phyloP scores from a whole-genome alignment of 1,140 invertebrate species.

The Nasonia vitripennis region DNA sequence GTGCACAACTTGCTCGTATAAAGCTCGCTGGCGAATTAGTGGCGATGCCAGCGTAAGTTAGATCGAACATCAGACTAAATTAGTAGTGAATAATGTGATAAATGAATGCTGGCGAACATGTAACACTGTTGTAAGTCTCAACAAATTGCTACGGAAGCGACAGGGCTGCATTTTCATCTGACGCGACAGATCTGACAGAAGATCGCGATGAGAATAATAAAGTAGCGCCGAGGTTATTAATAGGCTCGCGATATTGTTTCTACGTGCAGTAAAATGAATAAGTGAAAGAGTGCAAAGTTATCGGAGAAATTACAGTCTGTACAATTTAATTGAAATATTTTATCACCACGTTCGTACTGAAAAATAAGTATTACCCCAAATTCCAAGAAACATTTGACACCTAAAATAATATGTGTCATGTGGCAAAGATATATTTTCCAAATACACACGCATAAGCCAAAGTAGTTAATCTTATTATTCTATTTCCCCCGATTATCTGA shows the following conservation, averaged over 20 bases:
- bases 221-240: too few relatives aligned
- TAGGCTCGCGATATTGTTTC: too few relatives aligned
- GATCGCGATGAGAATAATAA: too few relatives aligned
- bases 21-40: background rate
- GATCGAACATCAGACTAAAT: background rate
- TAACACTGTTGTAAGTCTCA: background rate
- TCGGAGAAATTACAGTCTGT: too few relatives aligned
- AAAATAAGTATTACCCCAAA: too few relatives aligned
- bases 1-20: background rate
- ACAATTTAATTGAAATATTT: too few relatives aligned
- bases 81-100: background rate
- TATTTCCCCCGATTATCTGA: background rate
- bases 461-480: background rate
- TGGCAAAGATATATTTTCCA: background rate
- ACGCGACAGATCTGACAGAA: too few relatives aligned
- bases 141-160: background rate
- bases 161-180: background rate
- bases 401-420: background rate
- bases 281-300: too few relatives aligned
- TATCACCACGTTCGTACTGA: too few relatives aligned
- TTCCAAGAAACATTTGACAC: too few relatives aligned
- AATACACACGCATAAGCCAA: background rate
- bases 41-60: background rate
- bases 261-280: too few relatives aligned
- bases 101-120: background rate